Evolutionary conservation across 2,113 vertebrate genomes (phyloP).

Genomic region (Heliornis fulica): DNA sequence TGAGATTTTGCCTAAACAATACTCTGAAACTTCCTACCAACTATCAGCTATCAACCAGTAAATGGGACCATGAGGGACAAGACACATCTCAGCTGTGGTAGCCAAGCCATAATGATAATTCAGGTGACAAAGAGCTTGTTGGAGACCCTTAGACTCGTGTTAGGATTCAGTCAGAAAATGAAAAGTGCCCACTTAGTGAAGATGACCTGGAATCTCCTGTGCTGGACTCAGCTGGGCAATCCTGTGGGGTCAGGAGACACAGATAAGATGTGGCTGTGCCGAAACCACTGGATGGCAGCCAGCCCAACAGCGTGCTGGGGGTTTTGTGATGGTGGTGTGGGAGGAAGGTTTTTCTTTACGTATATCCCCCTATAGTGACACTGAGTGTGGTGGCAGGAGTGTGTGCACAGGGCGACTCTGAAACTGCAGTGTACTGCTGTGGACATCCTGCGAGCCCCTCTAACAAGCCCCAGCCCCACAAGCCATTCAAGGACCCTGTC

Average conservation of each 20-base stretch:
- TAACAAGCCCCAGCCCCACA: not conserved
- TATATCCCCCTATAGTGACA: not conserved
- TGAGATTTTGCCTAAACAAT: not conserved
- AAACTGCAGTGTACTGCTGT: not conserved
- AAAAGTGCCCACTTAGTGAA: not conserved
- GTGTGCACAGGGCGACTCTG: not conserved
- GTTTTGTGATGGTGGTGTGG: not conserved
- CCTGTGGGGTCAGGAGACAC: not conserved
- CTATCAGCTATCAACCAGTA: not conserved
- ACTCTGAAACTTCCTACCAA: not conserved
- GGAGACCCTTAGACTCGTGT: not conserved
- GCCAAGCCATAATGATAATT: not conserved
- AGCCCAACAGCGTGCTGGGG: accelerated
- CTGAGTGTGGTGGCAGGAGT: accelerated
- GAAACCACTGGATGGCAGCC: accelerated
- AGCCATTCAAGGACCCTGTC: not conserved
- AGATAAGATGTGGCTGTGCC: not conserved
- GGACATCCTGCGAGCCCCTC: too few species aligned
- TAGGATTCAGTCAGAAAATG: not conserved
- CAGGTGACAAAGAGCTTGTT: not conserved
- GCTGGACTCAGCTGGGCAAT: not conserved
- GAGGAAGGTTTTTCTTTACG: not conserved
- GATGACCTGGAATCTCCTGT: not conserved
- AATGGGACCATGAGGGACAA: not conserved
- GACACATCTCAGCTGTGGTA: not conserved